Conservation (phyloP, 2,113 vertebrate species). For the Anoura caudifer region DNA sequence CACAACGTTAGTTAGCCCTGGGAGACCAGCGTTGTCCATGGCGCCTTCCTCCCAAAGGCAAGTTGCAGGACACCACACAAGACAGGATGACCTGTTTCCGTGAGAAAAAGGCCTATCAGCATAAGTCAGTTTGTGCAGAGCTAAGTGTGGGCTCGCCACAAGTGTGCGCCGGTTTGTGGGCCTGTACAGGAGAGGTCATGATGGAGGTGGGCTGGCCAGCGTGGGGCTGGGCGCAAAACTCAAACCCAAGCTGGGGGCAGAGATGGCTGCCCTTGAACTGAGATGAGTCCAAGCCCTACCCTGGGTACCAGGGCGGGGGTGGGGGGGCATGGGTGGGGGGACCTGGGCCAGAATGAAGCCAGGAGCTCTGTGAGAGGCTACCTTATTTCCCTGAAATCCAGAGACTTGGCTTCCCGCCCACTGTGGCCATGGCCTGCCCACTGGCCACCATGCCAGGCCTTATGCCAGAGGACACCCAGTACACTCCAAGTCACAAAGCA, state of each 20-base stretch:
- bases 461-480: background rate
- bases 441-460: background rate
- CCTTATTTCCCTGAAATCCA: background rate
- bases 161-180: rapidly evolving
- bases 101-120: background rate
- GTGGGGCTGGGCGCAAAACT: background rate
- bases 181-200: too few relatives aligned
- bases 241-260: background rate
- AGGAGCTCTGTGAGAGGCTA: background rate
- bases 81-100: background rate
- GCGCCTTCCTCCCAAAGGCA: background rate
- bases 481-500: background rate
- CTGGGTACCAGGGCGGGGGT: too few relatives aligned
- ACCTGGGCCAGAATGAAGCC: background rate
- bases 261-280: background rate
- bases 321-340: too few relatives aligned
- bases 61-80: background rate
- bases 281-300: too few relatives aligned
- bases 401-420: background rate
- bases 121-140: background rate
- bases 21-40: background rate
- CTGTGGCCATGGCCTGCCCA: rapidly evolving
- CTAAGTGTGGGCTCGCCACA: background rate
- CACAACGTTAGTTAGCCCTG: rapidly evolving
- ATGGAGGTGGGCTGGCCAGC: too few relatives aligned